phyloP scores from a whole-genome alignment of 2,888 invertebrate genomes.

The Ypsolopha sequella region DNA sequence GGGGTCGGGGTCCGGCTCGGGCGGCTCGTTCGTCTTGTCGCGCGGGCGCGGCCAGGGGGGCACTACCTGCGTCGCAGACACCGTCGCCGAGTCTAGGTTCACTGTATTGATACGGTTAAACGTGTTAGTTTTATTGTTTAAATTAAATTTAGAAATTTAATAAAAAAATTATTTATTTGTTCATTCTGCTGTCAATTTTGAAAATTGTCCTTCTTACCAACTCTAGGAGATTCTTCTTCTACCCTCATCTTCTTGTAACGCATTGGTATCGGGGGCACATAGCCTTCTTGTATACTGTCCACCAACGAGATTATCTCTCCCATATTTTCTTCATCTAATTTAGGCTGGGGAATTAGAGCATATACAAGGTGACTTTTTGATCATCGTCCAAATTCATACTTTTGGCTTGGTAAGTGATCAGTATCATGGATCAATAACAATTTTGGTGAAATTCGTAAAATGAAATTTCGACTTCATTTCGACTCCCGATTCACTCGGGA shows the following conservation, averaged over 20 bases:
- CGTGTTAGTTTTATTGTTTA: too few relatives aligned
- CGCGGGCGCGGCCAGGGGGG: conserved; percentile 58
- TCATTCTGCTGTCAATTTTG: not conserved
- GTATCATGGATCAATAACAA: too few relatives aligned
- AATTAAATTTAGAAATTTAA: too few relatives aligned
- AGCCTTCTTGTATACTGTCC: conserved; percentile 60
- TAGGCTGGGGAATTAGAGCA: too few relatives aligned
- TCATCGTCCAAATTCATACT: too few relatives aligned
- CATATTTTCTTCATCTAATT: conserved; percentile 43
- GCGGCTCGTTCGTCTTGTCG: conserved; percentile 52
- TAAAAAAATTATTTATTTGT: too few relatives aligned
- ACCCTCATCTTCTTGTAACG: conserved; percentile 36
- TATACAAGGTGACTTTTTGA: too few relatives aligned
- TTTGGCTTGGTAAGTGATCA: too few relatives aligned
- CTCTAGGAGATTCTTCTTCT: conserved; percentile 25
- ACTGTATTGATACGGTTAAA: too few relatives aligned
- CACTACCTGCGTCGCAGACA: conserved; percentile 71
- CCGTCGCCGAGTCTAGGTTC: conserved; percentile 70
- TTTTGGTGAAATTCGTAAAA: too few relatives aligned
- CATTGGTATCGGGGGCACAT: conserved; percentile 46
- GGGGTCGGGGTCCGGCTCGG: conserved; percentile 54
- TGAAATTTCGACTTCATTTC: too few relatives aligned
- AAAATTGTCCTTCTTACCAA: conserved; percentile 24
- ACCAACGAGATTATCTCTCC: conserved; percentile 58
- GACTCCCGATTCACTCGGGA: too few relatives aligned